phyloP scores from a whole-genome alignment of 2,888 invertebrate genomes.

The Eupithecia subfuscata region DNA sequence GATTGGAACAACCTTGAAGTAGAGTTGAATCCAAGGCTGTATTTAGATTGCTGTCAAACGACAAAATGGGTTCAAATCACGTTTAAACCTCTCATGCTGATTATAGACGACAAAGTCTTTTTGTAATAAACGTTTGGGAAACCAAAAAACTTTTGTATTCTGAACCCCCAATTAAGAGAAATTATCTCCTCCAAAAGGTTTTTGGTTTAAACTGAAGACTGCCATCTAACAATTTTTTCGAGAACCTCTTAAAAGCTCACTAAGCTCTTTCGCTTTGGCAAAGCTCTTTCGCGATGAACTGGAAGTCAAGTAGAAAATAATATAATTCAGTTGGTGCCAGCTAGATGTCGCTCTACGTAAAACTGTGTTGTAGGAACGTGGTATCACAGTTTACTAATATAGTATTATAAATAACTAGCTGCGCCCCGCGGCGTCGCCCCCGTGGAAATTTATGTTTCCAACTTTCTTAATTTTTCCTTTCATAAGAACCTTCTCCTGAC shows the following conservation, averaged over 20 bases:
- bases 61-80: not conserved
- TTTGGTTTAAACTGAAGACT: not conserved
- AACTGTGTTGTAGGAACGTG: not conserved
- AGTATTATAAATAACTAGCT: too few relatives aligned
- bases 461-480: too few relatives aligned
- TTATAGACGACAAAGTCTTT: too few relatives aligned
- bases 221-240: not conserved
- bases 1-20: conserved; percentile 1
- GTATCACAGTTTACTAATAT: too few relatives aligned
- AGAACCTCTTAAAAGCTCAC: not conserved
- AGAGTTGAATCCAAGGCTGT: not conserved
- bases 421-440: too few relatives aligned
- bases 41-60: not conserved
- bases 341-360: conserved; percentile 11
- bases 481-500: too few relatives aligned
- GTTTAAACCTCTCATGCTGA: not conserved
- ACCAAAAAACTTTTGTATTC: too few relatives aligned
- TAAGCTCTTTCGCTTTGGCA: not conserved
- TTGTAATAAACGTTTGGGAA: too few relatives aligned
- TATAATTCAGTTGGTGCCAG: conserved; percentile 1
- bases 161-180: too few relatives aligned
- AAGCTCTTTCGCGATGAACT: not conserved
- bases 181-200: too few relatives aligned
- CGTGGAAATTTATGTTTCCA: too few relatives aligned
- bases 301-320: not conserved